These are phyloP conservation scores for Tenrec ecaudatus DNA, from an alignment of 2,113 vertebrate genomes.

Conservation along the genomic window DNA sequence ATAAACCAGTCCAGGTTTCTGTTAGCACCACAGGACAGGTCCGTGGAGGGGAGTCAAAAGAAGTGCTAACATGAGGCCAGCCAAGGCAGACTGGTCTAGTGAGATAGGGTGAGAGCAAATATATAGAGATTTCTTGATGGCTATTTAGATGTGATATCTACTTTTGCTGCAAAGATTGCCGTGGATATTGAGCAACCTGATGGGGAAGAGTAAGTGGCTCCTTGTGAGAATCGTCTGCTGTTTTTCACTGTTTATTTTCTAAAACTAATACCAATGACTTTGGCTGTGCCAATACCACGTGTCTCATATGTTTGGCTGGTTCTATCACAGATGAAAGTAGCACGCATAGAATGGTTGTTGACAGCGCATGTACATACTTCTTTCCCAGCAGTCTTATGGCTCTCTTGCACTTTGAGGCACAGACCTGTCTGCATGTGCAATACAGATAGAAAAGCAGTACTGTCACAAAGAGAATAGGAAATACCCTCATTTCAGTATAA, in stretches of 20 bases:
- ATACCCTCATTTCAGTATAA: not conserved
- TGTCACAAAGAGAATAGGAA: not conserved
- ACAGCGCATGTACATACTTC: not conserved
- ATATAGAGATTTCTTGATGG: no score
- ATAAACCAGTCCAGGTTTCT: not conserved
- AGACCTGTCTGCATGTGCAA: not conserved
- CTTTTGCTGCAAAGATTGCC: no score
- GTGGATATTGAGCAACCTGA: no score
- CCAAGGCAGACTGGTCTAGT: not conserved
- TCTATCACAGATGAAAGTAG: not conserved
- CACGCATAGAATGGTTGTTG: not conserved
- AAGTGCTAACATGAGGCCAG: not conserved
- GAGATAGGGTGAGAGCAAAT: not conserved
- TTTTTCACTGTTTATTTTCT: not conserved
- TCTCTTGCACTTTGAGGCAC: not conserved
- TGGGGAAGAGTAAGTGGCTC: not conserved
- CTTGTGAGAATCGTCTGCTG: not conserved
- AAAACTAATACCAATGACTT: not conserved
- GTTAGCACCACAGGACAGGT: not conserved
- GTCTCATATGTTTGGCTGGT: not conserved
- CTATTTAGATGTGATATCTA: no score
- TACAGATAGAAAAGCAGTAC: not conserved
- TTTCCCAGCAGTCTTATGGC: not conserved
- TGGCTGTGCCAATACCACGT: not conserved
- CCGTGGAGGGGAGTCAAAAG: not conserved